Evolutionary conservation across 2,888 invertebrate species (phyloP).

Genomic region (Dynastes hyllus): DNA sequence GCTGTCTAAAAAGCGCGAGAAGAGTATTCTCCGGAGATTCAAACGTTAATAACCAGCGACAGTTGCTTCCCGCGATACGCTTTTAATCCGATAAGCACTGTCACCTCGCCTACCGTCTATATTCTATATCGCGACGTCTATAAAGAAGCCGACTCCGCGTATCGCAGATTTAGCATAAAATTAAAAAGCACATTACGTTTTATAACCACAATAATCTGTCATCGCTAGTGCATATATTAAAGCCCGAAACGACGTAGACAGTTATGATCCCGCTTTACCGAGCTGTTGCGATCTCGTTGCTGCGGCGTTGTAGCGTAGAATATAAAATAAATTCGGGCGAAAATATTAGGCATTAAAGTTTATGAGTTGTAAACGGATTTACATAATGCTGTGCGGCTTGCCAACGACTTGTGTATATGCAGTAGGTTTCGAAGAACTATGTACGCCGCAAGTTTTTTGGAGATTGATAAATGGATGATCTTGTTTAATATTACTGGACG

Average conservation of each 20-base stretch:
- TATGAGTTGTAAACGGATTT: slow-evolving; percentile 64
- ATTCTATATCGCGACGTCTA: background rate
- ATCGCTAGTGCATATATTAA: slow-evolving; percentile 28
- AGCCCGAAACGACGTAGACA: background rate
- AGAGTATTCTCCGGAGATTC: too few species aligned
- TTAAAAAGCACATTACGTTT: slow-evolving; percentile 17
- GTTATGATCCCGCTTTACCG: slow-evolving; percentile 22
- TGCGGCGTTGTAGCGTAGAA: slow-evolving; percentile 27
- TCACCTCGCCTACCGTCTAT: too few species aligned
- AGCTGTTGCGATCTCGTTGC: slow-evolving; percentile 4
- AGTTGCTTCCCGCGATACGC: background rate
- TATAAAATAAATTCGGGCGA: slow-evolving; percentile 60
- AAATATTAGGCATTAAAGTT: slow-evolving; percentile 65
- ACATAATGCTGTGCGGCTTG: slow-evolving; percentile 49
- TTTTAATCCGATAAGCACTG: too few species aligned
- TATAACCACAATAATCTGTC: slow-evolving; percentile 31
- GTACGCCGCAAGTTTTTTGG: too few species aligned
- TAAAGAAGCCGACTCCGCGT: background rate
- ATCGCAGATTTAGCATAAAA: background rate
- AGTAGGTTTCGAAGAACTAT: background rate
- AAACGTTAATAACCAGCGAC: background rate
- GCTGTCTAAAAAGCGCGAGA: too few species aligned
- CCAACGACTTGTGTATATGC: too few species aligned
- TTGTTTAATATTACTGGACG: too few species aligned
- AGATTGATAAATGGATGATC: too few species aligned